Base-by-base conservation (phyloP, 2,113 vertebrate genomes). In the Poecilia latipinna region DNA sequence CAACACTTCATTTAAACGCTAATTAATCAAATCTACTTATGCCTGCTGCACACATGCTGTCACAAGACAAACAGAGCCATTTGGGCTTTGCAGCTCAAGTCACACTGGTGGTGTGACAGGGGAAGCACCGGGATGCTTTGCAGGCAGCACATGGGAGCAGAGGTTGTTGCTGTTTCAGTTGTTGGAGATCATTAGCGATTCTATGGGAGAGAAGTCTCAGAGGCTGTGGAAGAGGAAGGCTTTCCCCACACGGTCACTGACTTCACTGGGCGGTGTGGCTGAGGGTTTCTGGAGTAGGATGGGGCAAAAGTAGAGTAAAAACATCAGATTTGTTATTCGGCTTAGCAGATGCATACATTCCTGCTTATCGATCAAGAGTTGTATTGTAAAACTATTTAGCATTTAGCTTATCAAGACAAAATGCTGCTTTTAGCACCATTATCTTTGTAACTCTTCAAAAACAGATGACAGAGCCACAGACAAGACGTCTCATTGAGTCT, bases 1-100 rank as follows among this genome's bases (percentile, higher is more conserved):
- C 28, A 77, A 17, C 65, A 57, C 70, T 85, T 83, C 26, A 75
- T 65, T 87, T 79, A 28, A 44, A 70, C 60, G 82, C 37, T 32
- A 79, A 77, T 84, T 73, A 74, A 73, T 77, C 37, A 61, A 76
- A 77, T 72, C 65, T 35, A 48, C 82, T 77, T 67, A 68, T 60
- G 12, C 48, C 11, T 33, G 70, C 28, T 32, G 76, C 75, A 66
- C 68, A 66, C 42, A 24, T 32, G 68, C 65, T 60, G 65, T 61
- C 4, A 35, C 61, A 60, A 61, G 65, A 82, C 82, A 63, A 57
- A 79, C 28, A 32, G 51, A 84, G 68, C 26, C 24, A 8, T 71
- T 78, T 54, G 54, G 77, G 26, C 72, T 75, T 80, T 37, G 11
- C 44, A 61, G 44, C 72, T 74, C n/a, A 29, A 35, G 60, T 31